Evolutionary conservation across 2,888 invertebrate species (phyloP).

Genomic region (Ichneumoninae sp.): DNA sequence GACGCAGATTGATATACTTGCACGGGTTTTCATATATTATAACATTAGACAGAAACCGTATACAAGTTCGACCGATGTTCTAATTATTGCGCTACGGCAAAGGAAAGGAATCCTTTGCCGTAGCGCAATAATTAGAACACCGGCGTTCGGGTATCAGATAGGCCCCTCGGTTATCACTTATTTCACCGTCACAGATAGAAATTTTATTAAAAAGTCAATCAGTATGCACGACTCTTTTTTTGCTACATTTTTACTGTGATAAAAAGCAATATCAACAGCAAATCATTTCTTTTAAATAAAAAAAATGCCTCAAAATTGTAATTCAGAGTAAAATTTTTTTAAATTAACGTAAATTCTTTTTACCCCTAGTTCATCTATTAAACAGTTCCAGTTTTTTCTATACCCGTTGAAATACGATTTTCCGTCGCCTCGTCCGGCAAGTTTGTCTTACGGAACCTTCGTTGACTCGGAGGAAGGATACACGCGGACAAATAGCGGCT

Average conservation of each 20-base stretch:
- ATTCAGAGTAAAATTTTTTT: background rate
- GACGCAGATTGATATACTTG: conserved; percentile 6
- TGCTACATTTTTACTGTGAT: background rate
- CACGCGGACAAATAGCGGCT: conserved; percentile 19
- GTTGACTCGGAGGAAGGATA: background rate
- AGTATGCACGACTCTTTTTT: too few relatives aligned
- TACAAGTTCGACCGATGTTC: background rate
- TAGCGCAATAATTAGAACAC: background rate
- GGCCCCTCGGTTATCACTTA: background rate
- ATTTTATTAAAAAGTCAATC: too few relatives aligned
- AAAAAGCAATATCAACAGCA: background rate
- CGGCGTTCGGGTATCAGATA: background rate
- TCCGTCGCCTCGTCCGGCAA: background rate
- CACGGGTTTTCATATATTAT: too few relatives aligned
- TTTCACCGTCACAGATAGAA: background rate
- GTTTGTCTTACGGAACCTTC: background rate
- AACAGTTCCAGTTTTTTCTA: background rate
- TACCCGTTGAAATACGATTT: background rate
- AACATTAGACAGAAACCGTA: background rate
- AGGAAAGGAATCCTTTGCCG: background rate
- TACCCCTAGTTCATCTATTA: background rate
- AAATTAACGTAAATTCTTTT: background rate
- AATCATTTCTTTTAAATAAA: background rate
- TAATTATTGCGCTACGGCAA: too few relatives aligned
- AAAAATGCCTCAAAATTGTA: background rate